These are phyloP conservation scores for Achatina immaculata DNA, from an alignment of 1,140 invertebrate species.

Conservation along the genomic window DNA sequence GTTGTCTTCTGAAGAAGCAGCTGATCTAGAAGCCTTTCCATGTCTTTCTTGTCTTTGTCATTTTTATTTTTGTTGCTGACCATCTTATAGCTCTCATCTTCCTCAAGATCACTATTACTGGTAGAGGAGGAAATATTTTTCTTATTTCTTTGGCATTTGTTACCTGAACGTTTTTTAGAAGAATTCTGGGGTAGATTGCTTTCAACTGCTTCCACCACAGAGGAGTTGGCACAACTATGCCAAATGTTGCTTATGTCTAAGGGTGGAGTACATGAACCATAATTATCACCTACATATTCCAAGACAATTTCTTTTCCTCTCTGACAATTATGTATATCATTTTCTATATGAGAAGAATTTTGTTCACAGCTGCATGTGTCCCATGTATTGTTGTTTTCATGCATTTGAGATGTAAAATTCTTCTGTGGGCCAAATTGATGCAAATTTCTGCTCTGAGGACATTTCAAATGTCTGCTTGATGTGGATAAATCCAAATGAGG, in stretches of 20 bases:
- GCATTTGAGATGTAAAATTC: not conserved
- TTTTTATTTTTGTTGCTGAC: not conserved
- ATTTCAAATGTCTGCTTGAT: not conserved
- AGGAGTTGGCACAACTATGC: not conserved
- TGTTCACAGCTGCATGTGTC: not conserved
- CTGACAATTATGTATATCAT: not conserved
- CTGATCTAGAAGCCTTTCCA: not conserved
- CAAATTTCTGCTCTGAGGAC: not conserved
- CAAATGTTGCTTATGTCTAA: not conserved
- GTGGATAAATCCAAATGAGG: not conserved
- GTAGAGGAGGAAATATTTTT: not conserved
- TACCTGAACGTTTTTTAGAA: not conserved
- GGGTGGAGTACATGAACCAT: not conserved
- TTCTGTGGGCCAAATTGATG: not conserved
- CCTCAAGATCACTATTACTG: not conserved
- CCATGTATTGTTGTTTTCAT: not conserved
- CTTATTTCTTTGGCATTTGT: not conserved
- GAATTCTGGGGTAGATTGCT: not conserved
- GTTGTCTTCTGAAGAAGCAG: slow-evolving; percentile 1
- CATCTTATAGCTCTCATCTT: too few relatives aligned
- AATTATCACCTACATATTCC: not conserved
- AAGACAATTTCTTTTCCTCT: not conserved
- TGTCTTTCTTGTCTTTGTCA: not conserved
- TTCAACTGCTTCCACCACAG: not conserved
- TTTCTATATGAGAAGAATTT: not conserved